These are phyloP conservation scores for Brachycybe producta DNA, from an alignment of 2,888 invertebrate species.

Conservation along the genomic window DNA sequence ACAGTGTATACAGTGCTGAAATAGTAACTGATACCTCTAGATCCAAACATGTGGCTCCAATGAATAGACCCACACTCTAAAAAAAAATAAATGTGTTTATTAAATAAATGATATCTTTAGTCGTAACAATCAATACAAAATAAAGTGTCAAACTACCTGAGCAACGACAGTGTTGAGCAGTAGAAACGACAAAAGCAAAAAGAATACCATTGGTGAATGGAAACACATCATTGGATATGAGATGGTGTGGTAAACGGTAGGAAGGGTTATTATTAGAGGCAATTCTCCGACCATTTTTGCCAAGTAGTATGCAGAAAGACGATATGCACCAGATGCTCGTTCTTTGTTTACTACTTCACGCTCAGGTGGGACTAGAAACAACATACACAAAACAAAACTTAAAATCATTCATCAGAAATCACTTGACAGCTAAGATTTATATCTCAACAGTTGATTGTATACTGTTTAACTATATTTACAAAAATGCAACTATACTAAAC, in stretches of 20 bases:
- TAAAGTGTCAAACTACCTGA: slow-evolving; percentile 39
- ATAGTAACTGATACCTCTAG: slow-evolving; percentile 63
- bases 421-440: too few species aligned
- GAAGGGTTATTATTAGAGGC: slow-evolving; percentile 57
- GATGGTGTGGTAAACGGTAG: slow-evolving; percentile 59
- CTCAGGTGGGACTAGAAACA: slow-evolving; percentile 59
- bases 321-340: slow-evolving; percentile 59
- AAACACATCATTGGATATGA: slow-evolving; percentile 63
- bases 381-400: background rate
- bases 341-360: slow-evolving; percentile 67
- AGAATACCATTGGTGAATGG: slow-evolving; percentile 50
- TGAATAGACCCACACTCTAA: slow-evolving; percentile 60
- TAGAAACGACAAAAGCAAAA: slow-evolving; percentile 52
- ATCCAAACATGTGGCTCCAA: slow-evolving; percentile 62
- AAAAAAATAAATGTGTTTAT: background rate
- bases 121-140: background rate
- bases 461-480: too few species aligned
- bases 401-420: too few species aligned
- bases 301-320: slow-evolving; percentile 63
- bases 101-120: background rate
- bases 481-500: too few species aligned
- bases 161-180: slow-evolving; percentile 58
- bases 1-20: slow-evolving; percentile 60
- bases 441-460: too few species aligned
- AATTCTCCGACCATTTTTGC: slow-evolving; percentile 70